phyloP scores from a whole-genome alignment of 2,113 vertebrate species.

The Lophotis ruficrista region DNA sequence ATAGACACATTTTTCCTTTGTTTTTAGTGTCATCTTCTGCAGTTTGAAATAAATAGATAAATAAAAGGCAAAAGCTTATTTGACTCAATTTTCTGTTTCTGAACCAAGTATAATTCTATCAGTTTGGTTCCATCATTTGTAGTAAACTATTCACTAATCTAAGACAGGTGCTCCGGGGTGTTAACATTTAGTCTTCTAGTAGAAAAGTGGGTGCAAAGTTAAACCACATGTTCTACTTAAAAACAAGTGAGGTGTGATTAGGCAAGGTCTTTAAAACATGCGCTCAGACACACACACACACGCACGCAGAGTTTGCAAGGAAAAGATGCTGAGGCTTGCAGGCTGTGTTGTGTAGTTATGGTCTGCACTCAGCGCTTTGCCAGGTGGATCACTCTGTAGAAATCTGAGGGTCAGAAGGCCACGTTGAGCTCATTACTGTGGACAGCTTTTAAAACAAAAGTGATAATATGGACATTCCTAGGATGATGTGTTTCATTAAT shows the following conservation, averaged over 20 bases:
- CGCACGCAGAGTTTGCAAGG: not conserved
- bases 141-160: conserved; percentile 79
- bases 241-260: conserved; percentile 86
- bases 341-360: conserved; percentile 35
- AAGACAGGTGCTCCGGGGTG: conserved; percentile 89
- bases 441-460: conserved; percentile 60
- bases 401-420: conserved; percentile 59
- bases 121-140: conserved; percentile 67
- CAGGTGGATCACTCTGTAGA: conserved; percentile 56
- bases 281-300: not conserved
- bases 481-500: conserved; percentile 59
- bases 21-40: not conserved
- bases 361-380: conserved; percentile 58
- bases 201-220: conserved; percentile 97
- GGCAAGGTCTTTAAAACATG: conserved; percentile 62
- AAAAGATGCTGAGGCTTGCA: conserved; percentile 38
- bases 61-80: not conserved
- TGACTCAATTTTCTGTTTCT: conserved; percentile 5
- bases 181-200: conserved; percentile 89
- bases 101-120: conserved; percentile 11
- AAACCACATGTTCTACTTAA: conserved; percentile 93
- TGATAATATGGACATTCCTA: conserved; percentile 56
- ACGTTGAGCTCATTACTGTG: conserved; percentile 51
- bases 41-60: not conserved
- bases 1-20: not conserved